These are phyloP conservation scores for Amphimallon solstitiale DNA, from an alignment of 2,888 invertebrate species.

Conservation along the genomic window DNA sequence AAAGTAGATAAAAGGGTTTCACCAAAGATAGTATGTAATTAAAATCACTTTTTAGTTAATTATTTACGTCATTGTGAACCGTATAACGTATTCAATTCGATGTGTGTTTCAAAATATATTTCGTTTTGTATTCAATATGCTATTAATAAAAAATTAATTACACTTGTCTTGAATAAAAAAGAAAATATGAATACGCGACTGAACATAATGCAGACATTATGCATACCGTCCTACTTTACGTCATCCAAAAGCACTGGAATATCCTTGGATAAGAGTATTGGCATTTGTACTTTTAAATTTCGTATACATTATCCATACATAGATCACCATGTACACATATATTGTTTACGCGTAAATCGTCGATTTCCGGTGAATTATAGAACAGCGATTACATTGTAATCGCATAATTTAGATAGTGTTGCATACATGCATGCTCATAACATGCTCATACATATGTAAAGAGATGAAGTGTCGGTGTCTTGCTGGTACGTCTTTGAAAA, in stretches of 20 bases:
- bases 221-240: too few species aligned
- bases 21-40: too few species aligned
- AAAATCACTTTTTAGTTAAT: too few species aligned
- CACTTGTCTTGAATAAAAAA: too few species aligned
- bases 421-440: conserved; percentile 20
- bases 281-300: conserved; percentile 26
- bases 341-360: conserved; percentile 30
- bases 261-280: conserved; percentile 23
- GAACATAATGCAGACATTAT: too few species aligned
- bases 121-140: too few species aligned
- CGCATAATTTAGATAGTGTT: conserved; percentile 32
- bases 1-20: too few species aligned
- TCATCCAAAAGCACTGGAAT: not conserved
- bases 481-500: not conserved
- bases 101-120: too few species aligned
- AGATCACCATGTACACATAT: not conserved
- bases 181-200: too few species aligned
- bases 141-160: too few species aligned
- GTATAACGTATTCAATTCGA: too few species aligned
- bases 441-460: conserved; percentile 7
- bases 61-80: too few species aligned
- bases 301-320: not conserved
- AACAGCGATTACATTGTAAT: conserved; percentile 33
- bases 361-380: conserved; percentile 35
- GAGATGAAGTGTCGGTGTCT: conserved; percentile 19